Conservation (phyloP, 2,113 vertebrate species). For the Atlantisia rogersi region DNA sequence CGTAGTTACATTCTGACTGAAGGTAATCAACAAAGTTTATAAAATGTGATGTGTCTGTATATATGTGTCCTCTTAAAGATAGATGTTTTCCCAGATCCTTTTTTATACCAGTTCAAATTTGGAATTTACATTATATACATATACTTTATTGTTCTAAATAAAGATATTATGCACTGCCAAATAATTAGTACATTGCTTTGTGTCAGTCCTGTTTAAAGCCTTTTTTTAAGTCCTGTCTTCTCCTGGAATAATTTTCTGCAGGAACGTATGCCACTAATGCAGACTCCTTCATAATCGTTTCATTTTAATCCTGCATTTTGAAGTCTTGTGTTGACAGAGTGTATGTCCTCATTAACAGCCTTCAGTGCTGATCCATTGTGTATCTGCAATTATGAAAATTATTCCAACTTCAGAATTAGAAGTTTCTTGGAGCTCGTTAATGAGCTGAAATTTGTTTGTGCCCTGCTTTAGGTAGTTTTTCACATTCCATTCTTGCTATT, state of each 20-base stretch:
- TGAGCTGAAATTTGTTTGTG: neutral
- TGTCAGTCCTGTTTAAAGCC: neutral
- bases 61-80: constrained; percentile 81
- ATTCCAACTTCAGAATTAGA: neutral
- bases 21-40: constrained; percentile 75
- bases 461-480: neutral
- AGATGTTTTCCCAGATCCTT: constrained; percentile 78
- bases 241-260: neutral
- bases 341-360: neutral
- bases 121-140: constrained; percentile 83
- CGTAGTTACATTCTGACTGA: constrained; percentile 74
- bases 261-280: neutral
- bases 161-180: constrained; percentile 82
- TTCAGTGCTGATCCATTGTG: neutral
- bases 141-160: constrained; percentile 89
- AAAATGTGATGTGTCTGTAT: constrained; percentile 82
- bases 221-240: neutral
- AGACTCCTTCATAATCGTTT: neutral
- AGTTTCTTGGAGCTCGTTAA: neutral
- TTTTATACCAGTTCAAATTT: constrained; percentile 85
- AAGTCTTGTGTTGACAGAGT: neutral
- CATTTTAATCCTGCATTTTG: neutral
- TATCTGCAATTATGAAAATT: neutral
- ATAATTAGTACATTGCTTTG: constrained; percentile 28
- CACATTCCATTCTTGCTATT: neutral